These are phyloP conservation scores for Tolypeutes matacus DNA, from an alignment of 2,797 vertebrate genomes.

Conservation along the genomic window DNA sequence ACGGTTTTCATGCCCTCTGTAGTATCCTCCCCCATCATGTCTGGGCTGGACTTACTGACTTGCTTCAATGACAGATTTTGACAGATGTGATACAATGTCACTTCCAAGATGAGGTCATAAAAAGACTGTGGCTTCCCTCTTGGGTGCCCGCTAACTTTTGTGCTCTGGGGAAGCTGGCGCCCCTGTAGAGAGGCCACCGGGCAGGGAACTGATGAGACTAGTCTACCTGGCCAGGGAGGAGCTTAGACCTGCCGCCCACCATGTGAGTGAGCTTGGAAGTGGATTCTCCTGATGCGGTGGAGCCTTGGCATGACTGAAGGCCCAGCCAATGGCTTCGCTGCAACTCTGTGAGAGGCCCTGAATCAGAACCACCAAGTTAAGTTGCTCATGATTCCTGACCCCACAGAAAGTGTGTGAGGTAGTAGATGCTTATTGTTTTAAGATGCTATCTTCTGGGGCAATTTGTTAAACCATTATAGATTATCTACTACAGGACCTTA, in stretches of 20 bases:
- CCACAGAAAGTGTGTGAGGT: no score
- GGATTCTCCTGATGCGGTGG: not conserved
- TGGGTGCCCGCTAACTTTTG: not conserved
- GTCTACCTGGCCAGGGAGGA: no score
- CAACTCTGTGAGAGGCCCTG: not conserved
- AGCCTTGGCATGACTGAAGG: not conserved
- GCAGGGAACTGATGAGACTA: no score
- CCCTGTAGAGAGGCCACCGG: not conserved
- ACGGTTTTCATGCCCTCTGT: not conserved
- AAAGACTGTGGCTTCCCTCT: not conserved
- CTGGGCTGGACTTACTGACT: not conserved
- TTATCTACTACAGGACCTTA: not conserved
- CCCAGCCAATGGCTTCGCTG: not conserved
- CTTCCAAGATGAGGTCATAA: not conserved
- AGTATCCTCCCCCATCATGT: not conserved
- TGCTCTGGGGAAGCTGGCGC: not conserved
- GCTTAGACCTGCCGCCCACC: no score
- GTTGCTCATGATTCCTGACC: no score
- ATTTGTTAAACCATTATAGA: not conserved
- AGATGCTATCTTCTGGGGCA: not conserved
- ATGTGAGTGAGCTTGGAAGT: no score
- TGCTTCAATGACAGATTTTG: no score
- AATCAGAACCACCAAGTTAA: not conserved
- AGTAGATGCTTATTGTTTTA: not conserved
- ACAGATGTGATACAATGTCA: not conserved